Evolutionary conservation across 2,888 invertebrate genomes (phyloP).

Genomic region (Lasioglossum lativentre): DNA sequence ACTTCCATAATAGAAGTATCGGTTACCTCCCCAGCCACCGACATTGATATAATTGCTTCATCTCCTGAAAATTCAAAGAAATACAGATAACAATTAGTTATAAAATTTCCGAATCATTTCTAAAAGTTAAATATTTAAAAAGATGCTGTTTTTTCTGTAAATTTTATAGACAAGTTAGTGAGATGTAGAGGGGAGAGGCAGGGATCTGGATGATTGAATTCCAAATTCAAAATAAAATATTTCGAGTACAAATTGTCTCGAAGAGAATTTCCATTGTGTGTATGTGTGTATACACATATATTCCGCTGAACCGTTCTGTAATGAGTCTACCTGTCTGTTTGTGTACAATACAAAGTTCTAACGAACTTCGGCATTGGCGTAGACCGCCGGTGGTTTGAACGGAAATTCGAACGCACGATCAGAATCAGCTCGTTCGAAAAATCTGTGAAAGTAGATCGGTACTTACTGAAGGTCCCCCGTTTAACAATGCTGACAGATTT

Average conservation of each 20-base stretch:
- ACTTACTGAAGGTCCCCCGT: slow-evolving; percentile 80
- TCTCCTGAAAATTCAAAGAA: slow-evolving; percentile 82
- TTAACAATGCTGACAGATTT: slow-evolving; percentile 71
- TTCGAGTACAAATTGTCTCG: not conserved
- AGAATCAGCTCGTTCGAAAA: not conserved
- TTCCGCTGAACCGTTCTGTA: not conserved
- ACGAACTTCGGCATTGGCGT: slow-evolving; percentile 16
- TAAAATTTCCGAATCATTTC: not conserved
- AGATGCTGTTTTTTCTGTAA: not conserved
- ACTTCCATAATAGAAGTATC: slow-evolving; percentile 83
- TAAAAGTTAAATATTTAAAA: not conserved
- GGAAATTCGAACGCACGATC: slow-evolving; percentile 36
- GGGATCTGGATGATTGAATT: not conserved
- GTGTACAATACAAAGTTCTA: slow-evolving; percentile 36
- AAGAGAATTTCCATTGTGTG: not conserved
- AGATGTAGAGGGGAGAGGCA: not conserved
- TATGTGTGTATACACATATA: not conserved
- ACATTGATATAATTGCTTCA: slow-evolving; percentile 85
- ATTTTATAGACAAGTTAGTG: not conserved
- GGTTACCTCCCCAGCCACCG: slow-evolving; percentile 84
- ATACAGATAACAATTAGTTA: slow-evolving; percentile 11
- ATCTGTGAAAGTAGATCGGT: slow-evolving; percentile 10
- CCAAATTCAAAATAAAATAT: not conserved
- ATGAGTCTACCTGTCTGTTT: slow-evolving; percentile 1
- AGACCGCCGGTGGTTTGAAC: not conserved